Conservation (phyloP, 1,140 invertebrate genomes). For the Drosophila busckii region DNA sequence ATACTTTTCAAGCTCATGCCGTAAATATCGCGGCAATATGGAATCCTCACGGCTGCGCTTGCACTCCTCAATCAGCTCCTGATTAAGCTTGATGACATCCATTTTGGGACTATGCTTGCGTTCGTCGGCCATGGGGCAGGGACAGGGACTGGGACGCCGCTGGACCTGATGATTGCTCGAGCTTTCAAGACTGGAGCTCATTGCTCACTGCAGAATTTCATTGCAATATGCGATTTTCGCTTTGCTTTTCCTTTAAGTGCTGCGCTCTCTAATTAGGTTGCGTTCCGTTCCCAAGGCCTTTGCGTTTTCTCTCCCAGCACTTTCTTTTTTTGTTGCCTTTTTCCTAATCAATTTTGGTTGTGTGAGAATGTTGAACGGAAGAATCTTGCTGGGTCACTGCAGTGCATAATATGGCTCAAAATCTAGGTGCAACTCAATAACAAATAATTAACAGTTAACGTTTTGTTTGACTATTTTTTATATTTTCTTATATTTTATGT, state of each 20-base stretch:
- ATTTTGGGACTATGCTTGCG: constrained; percentile 58
- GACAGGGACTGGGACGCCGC: constrained; percentile 29
- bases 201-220: constrained; percentile 60
- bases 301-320: constrained; percentile 31
- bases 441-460: constrained; percentile 37
- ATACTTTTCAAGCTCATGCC: constrained; percentile 74
- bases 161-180: constrained; percentile 47
- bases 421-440: constrained; percentile 30
- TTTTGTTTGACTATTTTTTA: constrained; percentile 41
- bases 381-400: constrained; percentile 16
- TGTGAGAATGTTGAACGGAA: constrained; percentile 24
- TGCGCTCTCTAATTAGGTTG: constrained; percentile 45
- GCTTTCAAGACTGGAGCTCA: constrained; percentile 61
- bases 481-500: constrained; percentile 41
- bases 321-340: constrained; percentile 49
- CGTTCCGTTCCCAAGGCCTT: constrained; percentile 48
- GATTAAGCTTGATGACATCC: constrained; percentile 64
- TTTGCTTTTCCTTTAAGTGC: constrained; percentile 2
- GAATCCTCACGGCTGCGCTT: constrained; percentile 65
- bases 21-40: constrained; percentile 55
- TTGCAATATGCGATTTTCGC: constrained; percentile 37
- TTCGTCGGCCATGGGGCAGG: constrained; percentile 59
- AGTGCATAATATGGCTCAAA: constrained; percentile 33
- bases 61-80: constrained; percentile 69
- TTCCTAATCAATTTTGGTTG: constrained; percentile 48